Evolutionary conservation across 2,888 invertebrate species (phyloP).

Genomic region (Axea sp.): DNA sequence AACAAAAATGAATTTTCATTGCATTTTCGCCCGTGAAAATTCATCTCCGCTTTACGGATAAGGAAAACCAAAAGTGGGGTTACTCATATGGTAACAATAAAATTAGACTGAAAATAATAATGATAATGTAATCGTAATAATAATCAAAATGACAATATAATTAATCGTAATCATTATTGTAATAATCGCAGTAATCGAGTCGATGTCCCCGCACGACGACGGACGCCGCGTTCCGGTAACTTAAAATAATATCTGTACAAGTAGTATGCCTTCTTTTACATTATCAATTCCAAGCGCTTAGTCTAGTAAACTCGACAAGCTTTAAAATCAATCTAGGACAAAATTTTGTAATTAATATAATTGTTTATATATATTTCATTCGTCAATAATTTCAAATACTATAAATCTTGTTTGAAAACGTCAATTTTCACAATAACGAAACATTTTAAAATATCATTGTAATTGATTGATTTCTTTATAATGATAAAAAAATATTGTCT

Average conservation of each 20-base stretch:
- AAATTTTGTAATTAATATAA: too few species aligned
- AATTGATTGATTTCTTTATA: too few species aligned
- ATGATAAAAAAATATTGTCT: too few species aligned
- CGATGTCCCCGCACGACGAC: slow-evolving; percentile 58
- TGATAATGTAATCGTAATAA: slow-evolving; percentile 70
- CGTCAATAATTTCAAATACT: too few species aligned
- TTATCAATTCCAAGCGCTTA: slow-evolving; percentile 1
- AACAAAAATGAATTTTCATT: too few species aligned
- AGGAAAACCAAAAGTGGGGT: slow-evolving; percentile 29
- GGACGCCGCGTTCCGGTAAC: slow-evolving; percentile 39
- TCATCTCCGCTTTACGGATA: background rate
- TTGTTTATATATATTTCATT: too few species aligned
- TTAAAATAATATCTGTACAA: slow-evolving; percentile 57
- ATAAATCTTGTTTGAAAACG: too few species aligned
- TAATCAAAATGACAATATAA: slow-evolving; percentile 73
- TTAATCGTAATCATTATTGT: slow-evolving; percentile 60
- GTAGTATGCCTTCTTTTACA: slow-evolving; percentile 14
- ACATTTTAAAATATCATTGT: too few species aligned
- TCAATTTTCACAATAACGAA: too few species aligned
- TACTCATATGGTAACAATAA: slow-evolving; percentile 59
- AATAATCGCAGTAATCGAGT: slow-evolving; percentile 69
- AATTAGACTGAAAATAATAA: slow-evolving; percentile 64
- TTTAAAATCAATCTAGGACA: too few species aligned
- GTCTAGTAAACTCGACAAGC: too few species aligned
- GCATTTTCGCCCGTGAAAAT: background rate